A percentile compares a stretch with the other conserved stretches of the same genome.
phyloP scores from a whole-genome alignment of 2,888 invertebrate genomes.

The Parnassius mnemosyne region DNA sequence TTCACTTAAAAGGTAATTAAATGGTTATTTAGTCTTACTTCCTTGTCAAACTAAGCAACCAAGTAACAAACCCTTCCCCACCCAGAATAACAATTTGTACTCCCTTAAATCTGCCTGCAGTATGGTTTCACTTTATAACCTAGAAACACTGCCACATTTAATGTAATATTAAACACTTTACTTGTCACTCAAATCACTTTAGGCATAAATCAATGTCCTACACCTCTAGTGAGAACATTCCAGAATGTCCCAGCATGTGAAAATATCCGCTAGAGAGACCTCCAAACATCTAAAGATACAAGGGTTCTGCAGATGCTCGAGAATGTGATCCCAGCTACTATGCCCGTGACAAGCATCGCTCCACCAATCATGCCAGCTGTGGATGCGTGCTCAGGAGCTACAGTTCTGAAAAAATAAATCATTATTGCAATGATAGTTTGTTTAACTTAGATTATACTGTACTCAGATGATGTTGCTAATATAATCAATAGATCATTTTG shows the following conservation, averaged over 20 bases:
- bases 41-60: not conserved
- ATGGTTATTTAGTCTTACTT: too few relatives aligned
- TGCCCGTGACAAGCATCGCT: slow-evolving; percentile 94
- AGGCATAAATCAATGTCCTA: slow-evolving; percentile 31
- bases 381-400: slow-evolving; percentile 89
- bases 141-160: not conserved
- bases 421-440: too few relatives aligned
- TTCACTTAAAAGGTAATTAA: too few relatives aligned
- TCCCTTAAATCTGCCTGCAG: not conserved
- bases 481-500: too few relatives aligned
- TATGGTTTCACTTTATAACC: not conserved
- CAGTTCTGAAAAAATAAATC: slow-evolving; percentile 80
- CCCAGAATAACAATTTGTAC: not conserved
- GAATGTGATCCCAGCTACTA: slow-evolving; percentile 89
- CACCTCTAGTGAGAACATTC: slow-evolving; percentile 42
- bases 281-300: slow-evolving; percentile 57
- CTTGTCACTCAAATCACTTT: slow-evolving; percentile 18
- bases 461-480: too few relatives aligned
- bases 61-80: not conserved
- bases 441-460: too few relatives aligned
- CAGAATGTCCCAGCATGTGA: slow-evolving; percentile 45
- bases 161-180: not conserved
- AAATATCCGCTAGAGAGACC: slow-evolving; percentile 54
- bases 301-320: slow-evolving; percentile 85
- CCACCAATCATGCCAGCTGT: slow-evolving; percentile 98